Evolutionary conservation across 2,113 vertebrate species (phyloP), one percentile per base, ranked within the genome.

Genomic region (Pheucticus melanocephalus): DNA sequence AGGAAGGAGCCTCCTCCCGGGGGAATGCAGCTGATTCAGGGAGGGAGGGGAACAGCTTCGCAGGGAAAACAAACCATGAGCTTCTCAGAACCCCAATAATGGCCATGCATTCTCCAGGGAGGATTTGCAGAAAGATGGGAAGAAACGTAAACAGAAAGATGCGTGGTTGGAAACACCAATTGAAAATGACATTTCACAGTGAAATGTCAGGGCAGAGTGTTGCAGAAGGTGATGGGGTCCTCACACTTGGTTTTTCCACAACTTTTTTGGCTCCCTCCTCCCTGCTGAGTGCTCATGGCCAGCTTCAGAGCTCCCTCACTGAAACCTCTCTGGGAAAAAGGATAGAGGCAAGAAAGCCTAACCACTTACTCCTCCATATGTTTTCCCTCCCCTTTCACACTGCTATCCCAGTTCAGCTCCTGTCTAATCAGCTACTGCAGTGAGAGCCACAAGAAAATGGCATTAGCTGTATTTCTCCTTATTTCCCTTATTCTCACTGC

Each of bases 31-130:
- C 86, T 95, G 70, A 44, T 84, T 82, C 61, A 85, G 75, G 73
- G 78, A 89, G 61, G 94, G 66, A 95, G 53, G 37, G 57, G 50
- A 95, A 81, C 48, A 76, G 44, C 53, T 77, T 88, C 7, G 6
- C 59, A 53, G 45, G 42, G 47, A 86, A 91, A 94, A 61, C 71
- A 93, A 88, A 85, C 39, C 82, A 50, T 75, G 10, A n/a, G 70
- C 81, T 94, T 88, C 94, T 44, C 89, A 70, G 91, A 92, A 77
- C 82, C 90, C 89, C 60, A 71, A 6, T 57, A 77, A 81, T 20
- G 45, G 44, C 78, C 48, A 7, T 5, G 35, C n/a, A 7, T 27
- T 66, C 76, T 77, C 68, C 53, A 54, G 92, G 60, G 87, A 82
- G 50, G 28, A 22, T 87, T 30, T 92, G 84, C 59, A 91, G 57